Percentiles rank a stretch among this genome's conserved stretches.
These are phyloP conservation scores for Mugil cephalus DNA, from an alignment of 2,113 vertebrate genomes.

Conservation along the genomic window DNA sequence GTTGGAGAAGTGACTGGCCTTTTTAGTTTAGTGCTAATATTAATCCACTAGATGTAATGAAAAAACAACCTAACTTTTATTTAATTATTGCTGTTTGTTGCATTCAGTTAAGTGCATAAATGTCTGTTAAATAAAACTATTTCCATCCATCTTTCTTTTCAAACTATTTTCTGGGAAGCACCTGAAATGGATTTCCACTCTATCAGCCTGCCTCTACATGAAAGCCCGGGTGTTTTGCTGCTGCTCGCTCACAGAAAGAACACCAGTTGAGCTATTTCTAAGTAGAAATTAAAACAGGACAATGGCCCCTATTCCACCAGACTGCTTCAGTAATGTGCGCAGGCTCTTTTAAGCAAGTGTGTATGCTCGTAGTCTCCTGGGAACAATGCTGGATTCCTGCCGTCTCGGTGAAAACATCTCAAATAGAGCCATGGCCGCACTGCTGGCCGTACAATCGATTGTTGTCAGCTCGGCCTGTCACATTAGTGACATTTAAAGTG, in stretches of 20 bases:
- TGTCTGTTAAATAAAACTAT: constrained; percentile 14
- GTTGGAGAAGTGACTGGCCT: background rate
- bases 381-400: constrained; percentile 86
- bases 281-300: constrained; percentile 84
- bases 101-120: background rate
- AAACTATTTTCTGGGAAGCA: background rate
- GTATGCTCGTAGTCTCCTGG: constrained; percentile 67
- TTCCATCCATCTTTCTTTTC: background rate
- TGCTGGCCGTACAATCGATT: constrained; percentile 70
- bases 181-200: constrained; percentile 38
- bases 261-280: constrained; percentile 82
- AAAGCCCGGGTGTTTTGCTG: constrained; percentile 59
- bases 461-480: constrained; percentile 71
- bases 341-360: constrained; percentile 80
- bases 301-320: constrained; percentile 79
- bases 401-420: constrained; percentile 82
- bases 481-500: constrained; percentile 67
- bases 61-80: too few species aligned
- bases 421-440: constrained; percentile 80
- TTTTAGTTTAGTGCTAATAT: background rate
- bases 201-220: constrained; percentile 40
- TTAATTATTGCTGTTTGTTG: background rate
- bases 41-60: too few species aligned
- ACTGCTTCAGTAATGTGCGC: constrained; percentile 74
- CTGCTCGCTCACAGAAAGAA: constrained; percentile 77